Conservation (phyloP, 2,888 invertebrate genomes). For the Bombyx huttoni region DNA sequence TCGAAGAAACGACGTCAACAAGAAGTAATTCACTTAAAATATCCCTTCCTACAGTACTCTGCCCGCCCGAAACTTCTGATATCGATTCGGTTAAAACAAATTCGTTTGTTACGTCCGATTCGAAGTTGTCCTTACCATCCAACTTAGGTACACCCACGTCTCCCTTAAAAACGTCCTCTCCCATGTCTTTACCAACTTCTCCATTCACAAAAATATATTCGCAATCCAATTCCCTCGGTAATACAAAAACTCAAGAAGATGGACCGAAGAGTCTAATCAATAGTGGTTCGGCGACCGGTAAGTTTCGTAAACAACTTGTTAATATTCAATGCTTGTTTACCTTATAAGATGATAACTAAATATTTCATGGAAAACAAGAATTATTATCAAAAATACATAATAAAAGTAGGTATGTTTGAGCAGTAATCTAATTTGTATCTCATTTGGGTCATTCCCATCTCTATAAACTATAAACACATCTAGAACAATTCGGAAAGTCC, state of each 20-base stretch:
- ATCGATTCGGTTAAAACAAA: conserved; percentile 24
- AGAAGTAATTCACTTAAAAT: conserved; percentile 38
- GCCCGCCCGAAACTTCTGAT: conserved; percentile 33
- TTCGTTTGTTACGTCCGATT: conserved; percentile 42
- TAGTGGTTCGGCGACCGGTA: conserved; percentile 55
- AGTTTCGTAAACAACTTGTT: conserved; percentile 15
- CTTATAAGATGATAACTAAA: background rate
- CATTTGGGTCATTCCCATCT: too few species aligned
- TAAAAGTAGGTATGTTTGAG: too few species aligned
- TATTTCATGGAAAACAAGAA: background rate
- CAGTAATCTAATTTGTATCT: too few species aligned
- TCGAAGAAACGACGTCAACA: conserved; percentile 21
- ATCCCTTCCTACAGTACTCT: conserved; percentile 50
- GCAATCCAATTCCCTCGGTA: conserved; percentile 32
- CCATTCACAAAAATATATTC: conserved; percentile 38
- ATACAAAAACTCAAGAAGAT: conserved; percentile 18
- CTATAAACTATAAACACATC: too few species aligned
- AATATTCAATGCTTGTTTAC: background rate
- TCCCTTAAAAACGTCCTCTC: conserved; percentile 45
- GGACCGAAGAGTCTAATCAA: conserved; percentile 21
- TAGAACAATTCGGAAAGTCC: too few species aligned
- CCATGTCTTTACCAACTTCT: conserved; percentile 48
- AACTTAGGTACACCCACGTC: conserved; percentile 54
- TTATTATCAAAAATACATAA: background rate
- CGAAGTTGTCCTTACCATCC: conserved; percentile 51